Evolutionary conservation across 2,888 invertebrate species (phyloP), one percentile per base, ranked within the genome.

Genomic region (Pristionchus arcanus): DNA sequence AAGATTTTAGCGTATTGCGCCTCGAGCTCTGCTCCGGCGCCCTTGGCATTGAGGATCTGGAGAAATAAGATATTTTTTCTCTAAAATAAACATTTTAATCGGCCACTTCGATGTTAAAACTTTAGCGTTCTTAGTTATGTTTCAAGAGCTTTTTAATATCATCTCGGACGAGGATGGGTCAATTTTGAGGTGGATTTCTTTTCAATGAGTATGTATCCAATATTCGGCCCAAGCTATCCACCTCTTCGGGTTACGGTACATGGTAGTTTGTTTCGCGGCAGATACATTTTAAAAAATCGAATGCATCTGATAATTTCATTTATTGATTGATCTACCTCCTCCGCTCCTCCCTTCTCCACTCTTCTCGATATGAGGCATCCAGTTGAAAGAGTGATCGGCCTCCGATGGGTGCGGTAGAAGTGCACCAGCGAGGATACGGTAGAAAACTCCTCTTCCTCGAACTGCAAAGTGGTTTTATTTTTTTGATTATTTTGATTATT

Each of bases 371-470:
- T 89, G n/a, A 63, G 34, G 16, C 89, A 89, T 0, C 89, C 89
- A 31, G 89, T 83, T 1, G 49, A 34, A 0, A 89, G 89, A 0
- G 89, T 89, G n/a, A 89, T 66, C 7, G 89, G 81, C 25, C 66
- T 34, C 28, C 83, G 34, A 66, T 89, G 83, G 21, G 59, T 83
- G 37, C 59, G 89, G 66, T 89, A 89, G 89, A 89, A 89, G 63
- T 37, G 28, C 16, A 89, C 66, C 2, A 89, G 83, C 1, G 81
- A 34, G 37, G 66, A 37, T 25, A 89, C 89, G 31, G 89, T 63
- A 25, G 81, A 83, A 49, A 89, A 89, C 31, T 89, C 89, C 66
- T 89, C 89, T n/a, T 89, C 89, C 28, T 89, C 89, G 89, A 89
- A 89, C 89, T 89, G 74, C 0, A 89, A 77, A 87, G 4, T 85